Base-by-base conservation (phyloP, 2,888 invertebrate species). In the Euplexia lucipara region DNA sequence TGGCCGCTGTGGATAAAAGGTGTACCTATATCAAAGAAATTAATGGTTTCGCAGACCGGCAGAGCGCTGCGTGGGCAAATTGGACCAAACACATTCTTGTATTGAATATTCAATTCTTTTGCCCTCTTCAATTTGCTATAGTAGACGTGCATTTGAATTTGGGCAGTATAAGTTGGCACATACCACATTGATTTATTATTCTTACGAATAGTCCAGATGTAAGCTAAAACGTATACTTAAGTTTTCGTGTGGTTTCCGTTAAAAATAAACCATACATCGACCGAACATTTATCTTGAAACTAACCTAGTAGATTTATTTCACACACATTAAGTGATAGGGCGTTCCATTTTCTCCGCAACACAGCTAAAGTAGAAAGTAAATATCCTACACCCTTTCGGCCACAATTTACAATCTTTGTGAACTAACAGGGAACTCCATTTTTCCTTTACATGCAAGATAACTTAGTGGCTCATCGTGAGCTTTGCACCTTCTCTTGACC, bases 21-120 rank as follows among this genome's bases (percentile, higher is more conserved):
- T 63, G 42, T 44, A 69, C 65, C 77, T 79, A 64, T 61, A 70
- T 79, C 79, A 79, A 70, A 68, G 56, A 79, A 68, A 79, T 66
- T 66, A 77, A 79, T 79, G 80, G 74, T 58, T 68, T 9, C 35
- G 57, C 47, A 48, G 48, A 14, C 45, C 60, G 37, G 49, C 49
- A 16, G 60, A 37, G 49, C 37, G 18, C 61, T 42, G 60, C 49
- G 52, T 35, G 60, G 39, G 37, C 63, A 63, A 75, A 68, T 63
- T 75, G 59, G 60, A 57, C 45, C 49, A 62, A 75, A 66, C 61
- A 70, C 59, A 76, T 74, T 70, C 69, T 67, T 73, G 66, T 76
- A 66, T 65, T 76, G 71, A 76, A 76, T 73, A 76, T 77, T 79
- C 74, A 73, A 70, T 63, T 61, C 56, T 71, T 52, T 60, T 49